Conservation (phyloP, 2,113 vertebrate genomes). For the Macrotis lagotis region DNA sequence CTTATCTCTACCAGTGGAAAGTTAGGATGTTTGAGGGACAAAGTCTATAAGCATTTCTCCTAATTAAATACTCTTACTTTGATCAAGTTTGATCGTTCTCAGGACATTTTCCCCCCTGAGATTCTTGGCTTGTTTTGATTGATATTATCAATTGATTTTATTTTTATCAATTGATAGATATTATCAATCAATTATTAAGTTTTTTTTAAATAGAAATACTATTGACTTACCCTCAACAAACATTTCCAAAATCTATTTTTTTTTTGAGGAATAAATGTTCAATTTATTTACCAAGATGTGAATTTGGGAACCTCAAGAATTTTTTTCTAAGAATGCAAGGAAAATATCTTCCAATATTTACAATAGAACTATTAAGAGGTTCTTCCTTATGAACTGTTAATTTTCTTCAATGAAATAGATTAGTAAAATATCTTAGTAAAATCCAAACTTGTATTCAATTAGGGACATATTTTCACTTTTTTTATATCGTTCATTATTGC, state of each 20-base stretch:
- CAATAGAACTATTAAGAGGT: conserved; percentile 19
- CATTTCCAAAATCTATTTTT: neutral
- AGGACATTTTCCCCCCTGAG: neutral
- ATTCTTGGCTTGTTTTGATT: neutral
- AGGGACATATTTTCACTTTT: conserved; percentile 11
- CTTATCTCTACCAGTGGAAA: neutral
- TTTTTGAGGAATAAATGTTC: neutral
- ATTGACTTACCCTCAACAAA: neutral
- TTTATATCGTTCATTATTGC: conserved; percentile 14
- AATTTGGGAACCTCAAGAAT: conserved; percentile 26
- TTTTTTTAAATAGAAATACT: neutral
- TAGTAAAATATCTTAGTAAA: neutral
- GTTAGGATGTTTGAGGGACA: neutral
- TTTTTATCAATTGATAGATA: too few relatives aligned
- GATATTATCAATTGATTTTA: neutral
- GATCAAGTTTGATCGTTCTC: neutral
- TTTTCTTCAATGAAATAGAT: neutral
- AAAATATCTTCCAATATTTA: neutral
- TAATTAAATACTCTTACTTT: conserved; percentile 29
- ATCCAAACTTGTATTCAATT: neutral
- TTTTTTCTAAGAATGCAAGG: conserved; percentile 42
- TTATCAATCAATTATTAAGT: too few relatives aligned
- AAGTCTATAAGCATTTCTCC: neutral
- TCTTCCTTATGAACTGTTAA: neutral
- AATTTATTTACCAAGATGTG: neutral